Percentiles rank a stretch among this genome's conserved stretches.
These are phyloP conservation scores for Homarus americanus DNA, from an alignment of 1,140 invertebrate species.

Conservation along the genomic window DNA sequence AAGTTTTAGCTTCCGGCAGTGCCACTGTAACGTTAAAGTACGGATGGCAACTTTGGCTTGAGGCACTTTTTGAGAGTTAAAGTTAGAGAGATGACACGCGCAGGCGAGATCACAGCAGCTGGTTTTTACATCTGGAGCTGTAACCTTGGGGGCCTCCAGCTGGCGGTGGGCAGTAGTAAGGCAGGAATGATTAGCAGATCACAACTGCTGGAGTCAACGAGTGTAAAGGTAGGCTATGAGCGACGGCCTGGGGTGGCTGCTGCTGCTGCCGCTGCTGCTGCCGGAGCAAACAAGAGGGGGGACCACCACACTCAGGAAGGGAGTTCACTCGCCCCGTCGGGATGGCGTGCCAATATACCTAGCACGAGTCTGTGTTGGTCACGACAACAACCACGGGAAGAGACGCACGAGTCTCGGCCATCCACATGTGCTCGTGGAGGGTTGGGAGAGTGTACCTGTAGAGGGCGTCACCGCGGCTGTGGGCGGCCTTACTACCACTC, in stretches of 20 bases:
- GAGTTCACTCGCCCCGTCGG: neutral
- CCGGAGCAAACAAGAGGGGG: neutral
- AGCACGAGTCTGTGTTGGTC: constrained; percentile 29
- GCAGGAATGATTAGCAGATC: constrained; percentile 49
- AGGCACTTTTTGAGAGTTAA: constrained; percentile 11
- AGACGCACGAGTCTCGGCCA: neutral
- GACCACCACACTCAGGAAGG: neutral
- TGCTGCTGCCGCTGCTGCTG: neutral
- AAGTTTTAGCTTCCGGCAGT: neutral
- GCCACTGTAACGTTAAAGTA: neutral
- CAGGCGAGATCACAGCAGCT: neutral
- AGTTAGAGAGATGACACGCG: neutral
- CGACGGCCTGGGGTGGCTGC: neutral
- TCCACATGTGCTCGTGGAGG: constrained; percentile 30
- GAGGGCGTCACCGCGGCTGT: constrained; percentile 19
- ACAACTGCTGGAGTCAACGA: constrained; percentile 12
- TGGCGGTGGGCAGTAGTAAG: constrained; percentile 60
- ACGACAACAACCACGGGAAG: constrained; percentile 20
- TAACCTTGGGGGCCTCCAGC: neutral
- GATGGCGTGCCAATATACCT: constrained; percentile 28
- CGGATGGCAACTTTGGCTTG: constrained; percentile 8
- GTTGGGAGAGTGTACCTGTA: neutral
- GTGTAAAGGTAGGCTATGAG: neutral
- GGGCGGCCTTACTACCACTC: neutral
- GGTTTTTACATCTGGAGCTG: neutral